Base-by-base conservation (phyloP, 2,113 vertebrate genomes). In the Apteryx owenii region DNA sequence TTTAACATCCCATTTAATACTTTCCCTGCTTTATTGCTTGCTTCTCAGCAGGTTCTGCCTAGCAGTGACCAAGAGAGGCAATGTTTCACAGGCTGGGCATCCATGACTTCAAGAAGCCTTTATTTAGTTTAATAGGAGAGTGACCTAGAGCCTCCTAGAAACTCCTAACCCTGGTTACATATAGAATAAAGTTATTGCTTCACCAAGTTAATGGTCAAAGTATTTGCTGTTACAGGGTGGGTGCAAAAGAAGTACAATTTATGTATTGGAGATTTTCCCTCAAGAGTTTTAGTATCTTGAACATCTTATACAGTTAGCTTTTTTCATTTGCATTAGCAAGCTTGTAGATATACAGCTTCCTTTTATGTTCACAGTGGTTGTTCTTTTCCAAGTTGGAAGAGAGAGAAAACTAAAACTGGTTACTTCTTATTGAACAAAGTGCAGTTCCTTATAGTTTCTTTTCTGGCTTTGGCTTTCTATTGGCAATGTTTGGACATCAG, bases 291-390 rank as follows among this genome's bases (percentile, higher is more conserved):
- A 38, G 36, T 38, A 38, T 38, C 36, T 38, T 38, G 36, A 38
- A 38, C 36, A 38, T 38, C 36, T 38, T 38, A 38, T 38, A 38
- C 36, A 38, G 36, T 38, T 38, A 38, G 36, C 36, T 38, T 38
- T 38, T 38, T 38, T 38, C 36, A 38, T 38, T 38, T 38, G 36
- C 36, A 38, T 38, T 38, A 38, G 36, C 36, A 38, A 38, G 36
- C 36, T 38, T 9, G 44, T 86, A 28, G 31, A 89, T 86, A 31
- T 38, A 22, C 4, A 50, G 18, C 10, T 25, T 87, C 18, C 50
- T 40, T 19, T 1, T 5, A 23, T 16, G 10, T 36, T 87, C 2
- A 1, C 14, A 23, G 10, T 36, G 56, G 4, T 15, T 72, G 2
- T 42, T 31, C 36, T 61, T 85, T 85, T 12, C 14, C 18, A 23